Conservation (phyloP, 2,113 vertebrate species). For the Prinia subflava region DNA sequence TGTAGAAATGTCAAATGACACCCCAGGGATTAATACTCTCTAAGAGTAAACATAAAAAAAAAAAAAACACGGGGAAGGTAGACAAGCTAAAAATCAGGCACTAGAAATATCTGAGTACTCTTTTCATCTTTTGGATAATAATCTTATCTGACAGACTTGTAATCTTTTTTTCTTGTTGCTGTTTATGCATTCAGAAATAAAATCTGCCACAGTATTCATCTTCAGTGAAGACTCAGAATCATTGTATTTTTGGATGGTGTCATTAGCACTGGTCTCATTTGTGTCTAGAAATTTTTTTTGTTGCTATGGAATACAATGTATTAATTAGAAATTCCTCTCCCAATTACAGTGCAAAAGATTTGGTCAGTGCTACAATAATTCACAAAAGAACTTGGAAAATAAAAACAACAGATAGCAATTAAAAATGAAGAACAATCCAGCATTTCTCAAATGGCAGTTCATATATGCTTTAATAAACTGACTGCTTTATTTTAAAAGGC, state of each 20-base stretch:
- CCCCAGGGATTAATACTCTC: not conserved
- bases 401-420: not conserved
- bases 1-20: not conserved
- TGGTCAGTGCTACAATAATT: not conserved
- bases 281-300: not conserved
- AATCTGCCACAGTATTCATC: not conserved
- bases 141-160: not conserved
- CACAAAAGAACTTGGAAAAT: not conserved
- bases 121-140: not conserved
- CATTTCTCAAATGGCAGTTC: not conserved
- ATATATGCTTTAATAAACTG: not conserved
- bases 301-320: not conserved
- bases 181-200: not conserved
- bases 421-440: not conserved
- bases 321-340: not conserved
- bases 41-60: not conserved
- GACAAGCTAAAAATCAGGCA: not conserved
- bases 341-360: not conserved
- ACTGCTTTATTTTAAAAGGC: not conserved
- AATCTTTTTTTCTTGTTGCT: not conserved
- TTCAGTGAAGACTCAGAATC: not conserved
- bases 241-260: not conserved
- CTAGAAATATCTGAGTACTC: not conserved
- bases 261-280: not conserved
- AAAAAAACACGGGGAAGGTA: not conserved